Evolutionary conservation across 2,113 vertebrate species (phyloP).

Genomic region (Cercopithecus mona): DNA sequence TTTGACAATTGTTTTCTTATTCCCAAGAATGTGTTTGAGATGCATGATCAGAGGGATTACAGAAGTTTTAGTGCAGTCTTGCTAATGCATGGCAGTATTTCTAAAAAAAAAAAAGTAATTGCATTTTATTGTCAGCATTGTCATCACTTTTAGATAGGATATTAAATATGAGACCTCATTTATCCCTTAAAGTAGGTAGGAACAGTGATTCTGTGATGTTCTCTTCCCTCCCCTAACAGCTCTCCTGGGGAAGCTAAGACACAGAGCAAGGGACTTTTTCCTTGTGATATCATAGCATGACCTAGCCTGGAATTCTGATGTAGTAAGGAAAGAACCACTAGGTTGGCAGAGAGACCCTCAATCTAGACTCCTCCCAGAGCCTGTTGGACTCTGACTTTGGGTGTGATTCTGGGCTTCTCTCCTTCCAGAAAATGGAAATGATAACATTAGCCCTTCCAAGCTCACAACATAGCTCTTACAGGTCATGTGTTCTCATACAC

Average conservation of each 20-base stretch:
- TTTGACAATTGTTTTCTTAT: not conserved
- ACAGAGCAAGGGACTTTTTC: not conserved
- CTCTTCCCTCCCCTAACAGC: not conserved
- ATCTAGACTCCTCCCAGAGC: not conserved
- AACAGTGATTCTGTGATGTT: not conserved
- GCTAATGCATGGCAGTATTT: not conserved
- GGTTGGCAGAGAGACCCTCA: not conserved
- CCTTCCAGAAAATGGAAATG: not conserved
- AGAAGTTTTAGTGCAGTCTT: slow-evolving; percentile 1
- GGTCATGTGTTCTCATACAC: not conserved
- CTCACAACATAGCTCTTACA: not conserved
- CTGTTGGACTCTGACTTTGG: not conserved
- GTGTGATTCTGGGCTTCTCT: not conserved
- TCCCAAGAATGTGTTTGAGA: slow-evolving; percentile 19
- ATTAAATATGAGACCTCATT: slow-evolving; percentile 28
- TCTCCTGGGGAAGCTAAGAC: not conserved
- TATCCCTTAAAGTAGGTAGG: not conserved
- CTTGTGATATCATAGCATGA: not conserved
- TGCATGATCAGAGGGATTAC: not conserved
- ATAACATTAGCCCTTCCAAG: not conserved
- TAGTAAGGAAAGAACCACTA: not conserved
- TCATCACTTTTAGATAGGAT: not conserved
- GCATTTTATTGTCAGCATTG: slow-evolving; percentile 38
- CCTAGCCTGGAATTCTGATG: not conserved
- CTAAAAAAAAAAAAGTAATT: not conserved